A percentile compares a stretch with the other conserved stretches of the same genome.
Conservation (phyloP, 2,797 vertebrate species). For the Thalassophryne amazonica region DNA sequence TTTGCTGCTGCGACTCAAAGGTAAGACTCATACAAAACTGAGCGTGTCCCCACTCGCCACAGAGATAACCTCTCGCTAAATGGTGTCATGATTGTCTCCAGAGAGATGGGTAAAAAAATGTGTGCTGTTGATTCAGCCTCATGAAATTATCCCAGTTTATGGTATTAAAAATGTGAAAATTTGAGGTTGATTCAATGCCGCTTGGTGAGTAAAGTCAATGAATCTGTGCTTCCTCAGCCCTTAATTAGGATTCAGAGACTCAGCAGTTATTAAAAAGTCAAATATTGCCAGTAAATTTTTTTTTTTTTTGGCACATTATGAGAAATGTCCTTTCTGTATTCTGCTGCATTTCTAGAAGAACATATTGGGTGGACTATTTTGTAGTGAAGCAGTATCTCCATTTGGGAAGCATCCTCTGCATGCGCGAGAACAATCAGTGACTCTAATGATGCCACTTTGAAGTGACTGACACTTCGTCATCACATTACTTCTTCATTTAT, state of each 20-base stretch:
- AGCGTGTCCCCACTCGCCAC: slow-evolving; percentile 36
- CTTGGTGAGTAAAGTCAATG: background rate
- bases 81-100: slow-evolving; percentile 19
- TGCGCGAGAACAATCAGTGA: background rate
- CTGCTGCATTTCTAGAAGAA: slow-evolving; percentile 9
- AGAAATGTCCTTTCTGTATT: background rate
- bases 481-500: slow-evolving; percentile 20
- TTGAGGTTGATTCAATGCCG: slow-evolving; percentile 1
- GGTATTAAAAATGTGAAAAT: background rate
- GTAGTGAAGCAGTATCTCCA: slow-evolving; percentile 26
- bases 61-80: slow-evolving; percentile 48
- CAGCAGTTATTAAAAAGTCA: background rate
- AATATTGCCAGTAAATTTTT: background rate
- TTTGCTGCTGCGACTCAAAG: too few species aligned
- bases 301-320: background rate
- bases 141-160: too few species aligned
- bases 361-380: too few species aligned
- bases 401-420: slow-evolving; percentile 16
- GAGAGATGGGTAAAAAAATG: background rate
- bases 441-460: slow-evolving; percentile 44
- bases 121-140: background rate
- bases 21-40: slow-evolving; percentile 21
- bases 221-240: slow-evolving; percentile 2
- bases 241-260: slow-evolving; percentile 4
- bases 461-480: slow-evolving; percentile 15